These are phyloP conservation scores for Oeneis ivallda DNA, from an alignment of 2,888 invertebrate genomes.

Conservation along the genomic window DNA sequence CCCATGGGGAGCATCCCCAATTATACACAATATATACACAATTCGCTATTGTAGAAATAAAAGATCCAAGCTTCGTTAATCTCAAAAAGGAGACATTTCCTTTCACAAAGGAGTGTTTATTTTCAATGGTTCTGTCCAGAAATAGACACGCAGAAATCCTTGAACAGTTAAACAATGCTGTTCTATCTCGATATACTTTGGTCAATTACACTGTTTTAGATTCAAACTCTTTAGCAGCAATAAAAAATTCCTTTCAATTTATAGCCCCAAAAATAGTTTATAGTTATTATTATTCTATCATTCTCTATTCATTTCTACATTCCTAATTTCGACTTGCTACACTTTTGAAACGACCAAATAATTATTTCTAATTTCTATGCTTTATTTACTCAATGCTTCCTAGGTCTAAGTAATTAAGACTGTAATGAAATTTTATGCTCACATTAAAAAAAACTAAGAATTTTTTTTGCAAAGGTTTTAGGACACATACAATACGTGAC, in stretches of 20 bases:
- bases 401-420: conserved; percentile 40
- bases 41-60: no score
- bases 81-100: no score
- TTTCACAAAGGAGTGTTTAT: no score
- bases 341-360: conserved; percentile 34
- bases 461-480: neutral
- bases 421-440: conserved; percentile 37
- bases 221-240: neutral
- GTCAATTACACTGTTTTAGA: neutral
- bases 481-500: no score
- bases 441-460: conserved; percentile 25
- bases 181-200: no score
- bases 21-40: no score
- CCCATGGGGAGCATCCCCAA: no score
- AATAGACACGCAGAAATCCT: no score
- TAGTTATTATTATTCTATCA: neutral
- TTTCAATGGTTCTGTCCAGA: no score
- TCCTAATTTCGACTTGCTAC: conserved; percentile 28
- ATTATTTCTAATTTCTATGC: conserved; percentile 32
- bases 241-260: conserved; percentile 2
- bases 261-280: neutral
- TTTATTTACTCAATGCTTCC: conserved; percentile 31
- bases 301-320: conserved; percentile 29
- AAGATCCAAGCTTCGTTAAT: no score
- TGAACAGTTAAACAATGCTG: no score